These are phyloP conservation scores for Oreochromis mossambicus DNA, from an alignment of 2,797 vertebrate species.

Conservation along the genomic window DNA sequence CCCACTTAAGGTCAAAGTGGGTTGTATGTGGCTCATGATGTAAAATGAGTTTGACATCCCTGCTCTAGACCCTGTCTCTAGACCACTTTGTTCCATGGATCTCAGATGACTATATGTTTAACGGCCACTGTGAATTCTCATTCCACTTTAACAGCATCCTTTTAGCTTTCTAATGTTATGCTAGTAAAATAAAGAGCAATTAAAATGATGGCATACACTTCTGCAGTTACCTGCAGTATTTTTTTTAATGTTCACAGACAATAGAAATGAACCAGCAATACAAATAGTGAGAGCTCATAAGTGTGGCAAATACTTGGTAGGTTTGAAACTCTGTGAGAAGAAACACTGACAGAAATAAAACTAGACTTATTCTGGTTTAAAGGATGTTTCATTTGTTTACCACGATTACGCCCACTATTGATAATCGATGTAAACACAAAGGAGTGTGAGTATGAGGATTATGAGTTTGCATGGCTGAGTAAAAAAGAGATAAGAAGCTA, in stretches of 20 bases:
- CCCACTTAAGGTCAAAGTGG: neutral
- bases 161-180: neutral
- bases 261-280: neutral
- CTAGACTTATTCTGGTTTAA: neutral
- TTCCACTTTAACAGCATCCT: neutral
- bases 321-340: neutral
- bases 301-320: neutral
- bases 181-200: neutral
- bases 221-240: neutral
- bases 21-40: neutral
- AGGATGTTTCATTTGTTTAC: neutral
- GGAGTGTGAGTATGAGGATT: neutral
- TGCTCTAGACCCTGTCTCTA: neutral
- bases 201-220: neutral
- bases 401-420: neutral
- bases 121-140: neutral
- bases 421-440: neutral
- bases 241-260: neutral
- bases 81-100: neutral
- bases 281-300: neutral
- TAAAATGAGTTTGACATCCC: neutral
- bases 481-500: neutral
- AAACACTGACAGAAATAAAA: neutral
- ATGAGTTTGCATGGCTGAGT: neutral
- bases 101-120: neutral